Evolutionary conservation across 2,113 vertebrate genomes (phyloP), one percentile per base, ranked within the genome.

Genomic region (Cololabis saira): DNA sequence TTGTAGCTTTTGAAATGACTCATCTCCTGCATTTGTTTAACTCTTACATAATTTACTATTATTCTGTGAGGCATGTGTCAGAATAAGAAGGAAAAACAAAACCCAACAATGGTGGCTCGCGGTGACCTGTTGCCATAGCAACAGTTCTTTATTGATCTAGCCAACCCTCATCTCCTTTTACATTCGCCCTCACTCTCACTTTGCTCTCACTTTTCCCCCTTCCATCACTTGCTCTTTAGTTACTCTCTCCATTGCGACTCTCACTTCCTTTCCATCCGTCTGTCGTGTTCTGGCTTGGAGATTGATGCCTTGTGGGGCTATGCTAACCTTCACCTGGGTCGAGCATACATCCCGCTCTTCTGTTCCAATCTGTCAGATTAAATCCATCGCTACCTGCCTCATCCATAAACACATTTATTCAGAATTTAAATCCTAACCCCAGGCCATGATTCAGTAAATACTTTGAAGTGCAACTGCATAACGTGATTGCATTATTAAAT

Each of bases 321-420:
- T 74, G 71, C 86, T 89, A 89, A 89, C 91, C 89, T 87, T 90
- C 85, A 89, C 89, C 77, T 84, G 87, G 67, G 77, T 81, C 59
- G 62, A 68, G 70, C 83, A 80, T 61, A 76, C 82, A 84, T 74
- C 74, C 61, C 61, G 61, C 84, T 82, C 62, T 17, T 83, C 85
- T 86, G 81, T 89, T 90, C 84, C 87, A 85, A 74, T 90, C 87
- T 90, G 84, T 87, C 86, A 88, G 89, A 86, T 87, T 77, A 77
- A 83, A 90, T 84, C 61, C 81, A 18, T 61, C 3, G 45, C 82
- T 86, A 88, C 83, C 87, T 88, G 82, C 87, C 85, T 90, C 89
- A 88, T 88, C 87, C 87, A 82, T 81, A 80, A 86, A 81, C 84
- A 82, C 87, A 82, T 88, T 90, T 89, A 90, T 91, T 91, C 90